A percentile compares a stretch with the other conserved stretches of the same genome.
phyloP scores from a whole-genome alignment of 1,140 invertebrate species.

The Drosophila baimaii region DNA sequence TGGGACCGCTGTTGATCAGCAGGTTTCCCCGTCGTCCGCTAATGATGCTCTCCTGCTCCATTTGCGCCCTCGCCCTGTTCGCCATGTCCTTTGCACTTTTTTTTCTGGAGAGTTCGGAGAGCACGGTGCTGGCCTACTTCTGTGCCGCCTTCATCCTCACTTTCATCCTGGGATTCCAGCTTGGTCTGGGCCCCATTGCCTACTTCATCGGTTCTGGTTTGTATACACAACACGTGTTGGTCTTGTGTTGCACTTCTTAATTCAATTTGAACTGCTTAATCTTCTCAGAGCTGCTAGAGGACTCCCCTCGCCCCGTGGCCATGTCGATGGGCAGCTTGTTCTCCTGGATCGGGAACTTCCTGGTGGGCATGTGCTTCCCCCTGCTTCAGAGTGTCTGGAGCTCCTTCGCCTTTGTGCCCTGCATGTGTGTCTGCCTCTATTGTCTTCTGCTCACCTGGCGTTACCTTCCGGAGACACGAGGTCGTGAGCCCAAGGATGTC shows the following conservation, averaged over 20 bases:
- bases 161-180: slow-evolving; percentile 92
- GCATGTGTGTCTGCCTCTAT: slow-evolving; percentile 86
- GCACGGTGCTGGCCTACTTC: slow-evolving; percentile 86
- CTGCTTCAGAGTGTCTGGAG: slow-evolving; percentile 87
- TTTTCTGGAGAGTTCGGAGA: slow-evolving; percentile 86
- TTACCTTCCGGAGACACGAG: slow-evolving; percentile 90
- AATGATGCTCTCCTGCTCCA: slow-evolving; percentile 85
- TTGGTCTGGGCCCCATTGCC: slow-evolving; percentile 94
- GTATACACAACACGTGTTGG: too few species aligned
- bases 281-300: slow-evolving; percentile 92
- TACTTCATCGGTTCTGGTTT: slow-evolving; percentile 89
- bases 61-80: slow-evolving; percentile 85
- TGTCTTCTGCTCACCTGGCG: slow-evolving; percentile 87
- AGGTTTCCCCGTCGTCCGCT: slow-evolving; percentile 86
- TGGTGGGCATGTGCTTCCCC: slow-evolving; percentile 92
- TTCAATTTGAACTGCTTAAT: background rate
- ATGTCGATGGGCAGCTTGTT: slow-evolving; percentile 94
- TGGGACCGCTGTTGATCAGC: slow-evolving; percentile 86
- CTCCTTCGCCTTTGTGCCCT: slow-evolving; percentile 89
- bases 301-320: slow-evolving; percentile 91
- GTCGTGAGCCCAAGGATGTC: slow-evolving; percentile 87
- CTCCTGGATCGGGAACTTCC: slow-evolving; percentile 95
- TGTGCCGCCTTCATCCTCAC: slow-evolving; percentile 87
- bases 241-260: too few species aligned
- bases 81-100: slow-evolving; percentile 85